phyloP scores from a whole-genome alignment of 2,888 invertebrate species.

The Andrena chrysosceles region DNA sequence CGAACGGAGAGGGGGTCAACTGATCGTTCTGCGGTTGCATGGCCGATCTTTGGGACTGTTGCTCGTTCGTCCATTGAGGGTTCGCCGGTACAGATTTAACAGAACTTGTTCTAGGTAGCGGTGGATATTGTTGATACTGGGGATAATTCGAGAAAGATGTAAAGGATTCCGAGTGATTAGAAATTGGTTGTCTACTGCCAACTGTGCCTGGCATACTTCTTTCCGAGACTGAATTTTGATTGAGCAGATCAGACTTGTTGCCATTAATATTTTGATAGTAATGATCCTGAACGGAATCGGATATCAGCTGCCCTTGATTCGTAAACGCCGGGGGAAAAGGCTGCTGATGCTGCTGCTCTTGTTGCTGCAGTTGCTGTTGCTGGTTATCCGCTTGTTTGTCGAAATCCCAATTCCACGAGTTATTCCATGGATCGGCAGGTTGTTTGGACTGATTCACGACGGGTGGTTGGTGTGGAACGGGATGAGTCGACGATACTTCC shows the following conservation, averaged over 20 bases:
- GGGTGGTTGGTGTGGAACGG: constrained; percentile 68
- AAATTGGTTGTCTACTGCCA: constrained; percentile 71
- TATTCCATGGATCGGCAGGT: constrained; percentile 77
- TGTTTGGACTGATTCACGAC: constrained; percentile 58
- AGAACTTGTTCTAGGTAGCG: constrained; percentile 65
- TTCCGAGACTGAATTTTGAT: constrained; percentile 68
- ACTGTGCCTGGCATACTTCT: constrained; percentile 62
- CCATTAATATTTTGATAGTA: constrained; percentile 82
- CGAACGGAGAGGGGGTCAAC: constrained; percentile 48
- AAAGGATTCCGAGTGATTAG: constrained; percentile 75
- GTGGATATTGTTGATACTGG: constrained; percentile 74
- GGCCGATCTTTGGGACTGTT: constrained; percentile 46
- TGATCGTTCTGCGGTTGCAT: constrained; percentile 59
- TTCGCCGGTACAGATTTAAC: constrained; percentile 56
- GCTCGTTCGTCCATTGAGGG: constrained; percentile 71
- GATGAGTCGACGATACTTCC: constrained; percentile 66
- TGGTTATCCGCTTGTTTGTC: constrained; percentile 79
- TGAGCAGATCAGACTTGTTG: constrained; percentile 71
- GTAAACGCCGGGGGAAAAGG: constrained; percentile 72
- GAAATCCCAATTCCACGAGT: constrained; percentile 83
- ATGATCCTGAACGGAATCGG: constrained; percentile 75
- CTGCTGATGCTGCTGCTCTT: constrained; percentile 61
- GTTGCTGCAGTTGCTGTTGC: constrained; percentile 59
- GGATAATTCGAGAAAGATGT: constrained; percentile 75
- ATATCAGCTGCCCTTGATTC: constrained; percentile 73